phyloP scores from a whole-genome alignment of 1,140 invertebrate species.

The Listronotus bonariensis region DNA sequence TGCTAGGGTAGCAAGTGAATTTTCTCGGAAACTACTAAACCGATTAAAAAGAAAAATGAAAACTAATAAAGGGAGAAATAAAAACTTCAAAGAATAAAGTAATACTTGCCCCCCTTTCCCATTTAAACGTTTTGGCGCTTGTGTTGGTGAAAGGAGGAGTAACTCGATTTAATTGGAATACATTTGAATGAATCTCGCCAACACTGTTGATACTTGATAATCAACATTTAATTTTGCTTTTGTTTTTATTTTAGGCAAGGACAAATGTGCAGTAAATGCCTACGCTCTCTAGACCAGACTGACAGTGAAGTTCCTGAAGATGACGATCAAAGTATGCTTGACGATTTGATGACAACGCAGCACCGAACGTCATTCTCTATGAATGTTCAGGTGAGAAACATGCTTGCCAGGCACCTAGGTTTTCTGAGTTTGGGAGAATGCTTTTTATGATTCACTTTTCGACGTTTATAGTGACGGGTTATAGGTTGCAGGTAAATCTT shows the following conservation, averaged over 20 bases:
- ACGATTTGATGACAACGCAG: conserved; percentile 62
- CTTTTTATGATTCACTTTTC: conserved; percentile 39
- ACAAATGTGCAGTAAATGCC: conserved; percentile 76
- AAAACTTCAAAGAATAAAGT: no score
- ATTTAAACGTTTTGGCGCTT: no score
- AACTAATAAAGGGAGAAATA: no score
- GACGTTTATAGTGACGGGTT: neutral
- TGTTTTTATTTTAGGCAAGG: conserved; percentile 65
- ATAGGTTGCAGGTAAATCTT: neutral
- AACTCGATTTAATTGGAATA: no score
- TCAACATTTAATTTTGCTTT: no score
- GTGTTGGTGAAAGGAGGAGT: no score
- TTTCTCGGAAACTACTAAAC: no score
- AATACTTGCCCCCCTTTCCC: no score
- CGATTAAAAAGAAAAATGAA: no score
- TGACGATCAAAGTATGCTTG: conserved; percentile 68
- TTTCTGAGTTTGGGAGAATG: conserved; percentile 49
- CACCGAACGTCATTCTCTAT: conserved; percentile 53
- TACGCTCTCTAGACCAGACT: conserved; percentile 66
- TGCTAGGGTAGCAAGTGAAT: no score
- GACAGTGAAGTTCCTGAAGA: conserved; percentile 74
- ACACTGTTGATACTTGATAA: no score
- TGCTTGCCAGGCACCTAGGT: conserved; percentile 44
- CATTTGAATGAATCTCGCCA: no score
- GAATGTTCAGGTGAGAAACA: conserved; percentile 52